Percentiles rank a stretch among this genome's conserved stretches.
Conservation (phyloP, 2,113 vertebrate species). For the Nibea albiflora region DNA sequence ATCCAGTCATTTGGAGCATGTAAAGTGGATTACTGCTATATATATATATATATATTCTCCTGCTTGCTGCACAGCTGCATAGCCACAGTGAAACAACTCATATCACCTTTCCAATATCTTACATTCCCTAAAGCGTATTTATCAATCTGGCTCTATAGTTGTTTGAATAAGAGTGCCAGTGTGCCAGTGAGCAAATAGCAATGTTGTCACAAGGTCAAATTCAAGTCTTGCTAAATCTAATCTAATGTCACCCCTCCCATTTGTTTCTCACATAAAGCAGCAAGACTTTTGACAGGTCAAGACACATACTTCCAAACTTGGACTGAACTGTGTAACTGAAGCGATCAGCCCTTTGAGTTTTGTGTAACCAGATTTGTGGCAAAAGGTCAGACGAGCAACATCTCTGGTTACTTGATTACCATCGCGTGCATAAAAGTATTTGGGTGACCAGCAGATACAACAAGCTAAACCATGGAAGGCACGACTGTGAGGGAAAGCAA, state of each 20-base stretch:
- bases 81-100: neutral
- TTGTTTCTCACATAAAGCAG: neutral
- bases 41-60: neutral
- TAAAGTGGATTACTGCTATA: too few relatives aligned
- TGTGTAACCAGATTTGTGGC: neutral
- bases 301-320: neutral
- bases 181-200: conserved; percentile 13
- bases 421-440: neutral
- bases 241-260: neutral
- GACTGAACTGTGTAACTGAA: conserved; percentile 16
- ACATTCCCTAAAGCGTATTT: conserved; percentile 1
- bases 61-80: neutral
- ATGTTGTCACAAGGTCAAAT: conserved; percentile 20
- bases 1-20: neutral
- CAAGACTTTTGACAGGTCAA: neutral
- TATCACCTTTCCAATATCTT: neutral
- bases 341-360: neutral
- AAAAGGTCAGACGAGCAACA: neutral
- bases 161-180: conserved; percentile 13
- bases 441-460: neutral
- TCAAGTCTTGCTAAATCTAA: conserved; percentile 2
- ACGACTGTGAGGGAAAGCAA: neutral
- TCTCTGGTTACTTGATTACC: conserved; percentile 9
- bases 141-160: neutral
- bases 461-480: neutral